phyloP scores from a whole-genome alignment of 2,888 invertebrate genomes.

The Melinaea menophilus region DNA sequence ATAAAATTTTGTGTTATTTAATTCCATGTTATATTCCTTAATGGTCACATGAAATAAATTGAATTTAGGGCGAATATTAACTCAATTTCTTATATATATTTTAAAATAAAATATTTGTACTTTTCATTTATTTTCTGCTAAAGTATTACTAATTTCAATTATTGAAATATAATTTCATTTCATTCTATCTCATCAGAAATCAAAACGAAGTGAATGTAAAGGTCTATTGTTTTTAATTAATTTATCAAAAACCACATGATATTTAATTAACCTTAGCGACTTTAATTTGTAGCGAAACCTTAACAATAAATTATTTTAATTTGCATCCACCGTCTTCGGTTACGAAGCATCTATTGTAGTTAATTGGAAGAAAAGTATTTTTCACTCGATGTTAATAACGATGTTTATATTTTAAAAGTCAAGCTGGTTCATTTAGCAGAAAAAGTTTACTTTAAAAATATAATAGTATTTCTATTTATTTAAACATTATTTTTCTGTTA shows the following conservation, averaged over 20 bases:
- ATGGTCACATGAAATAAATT: conserved; percentile 50
- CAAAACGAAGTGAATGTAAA: background rate
- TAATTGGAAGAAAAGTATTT: conserved; percentile 23
- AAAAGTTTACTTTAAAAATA: background rate
- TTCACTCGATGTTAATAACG: conserved; percentile 12
- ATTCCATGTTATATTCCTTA: too few relatives aligned
- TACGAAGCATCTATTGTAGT: conserved; percentile 17
- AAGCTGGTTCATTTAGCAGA: background rate
- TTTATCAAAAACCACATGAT: conserved; percentile 18
- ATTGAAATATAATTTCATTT: too few relatives aligned
- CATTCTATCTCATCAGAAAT: too few relatives aligned
- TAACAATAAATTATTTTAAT: conserved; percentile 23
- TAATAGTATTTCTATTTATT: too few relatives aligned
- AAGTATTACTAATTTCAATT: too few relatives aligned
- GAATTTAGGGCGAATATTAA: too few relatives aligned
- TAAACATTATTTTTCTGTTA: too few relatives aligned
- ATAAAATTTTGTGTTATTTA: too few relatives aligned
- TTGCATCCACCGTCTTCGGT: conserved; percentile 21
- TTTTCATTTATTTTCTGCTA: too few relatives aligned
- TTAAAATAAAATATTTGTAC: too few relatives aligned
- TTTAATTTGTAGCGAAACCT: conserved; percentile 14
- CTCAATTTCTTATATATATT: too few relatives aligned
- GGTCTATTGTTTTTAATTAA: conserved; percentile 21
- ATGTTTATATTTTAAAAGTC: conserved; percentile 13
- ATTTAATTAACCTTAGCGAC: conserved; percentile 24